Evolutionary conservation across 2,888 invertebrate species (phyloP).

Genomic region (Ypsolopha sequella): DNA sequence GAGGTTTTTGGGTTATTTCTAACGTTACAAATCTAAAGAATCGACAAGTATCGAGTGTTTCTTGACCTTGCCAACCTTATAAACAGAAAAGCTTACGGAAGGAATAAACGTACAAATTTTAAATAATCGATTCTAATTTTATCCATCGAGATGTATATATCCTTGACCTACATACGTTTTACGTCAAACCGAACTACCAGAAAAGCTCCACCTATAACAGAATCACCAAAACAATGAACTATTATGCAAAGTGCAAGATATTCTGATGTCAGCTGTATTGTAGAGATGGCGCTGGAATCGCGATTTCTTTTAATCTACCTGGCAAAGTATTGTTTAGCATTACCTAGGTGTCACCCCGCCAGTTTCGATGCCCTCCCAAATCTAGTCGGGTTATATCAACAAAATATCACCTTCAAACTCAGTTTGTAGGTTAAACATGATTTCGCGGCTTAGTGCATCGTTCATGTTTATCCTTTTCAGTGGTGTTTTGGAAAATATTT

Average conservation of each 20-base stretch:
- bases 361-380: conserved; percentile 13
- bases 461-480: conserved; percentile 27
- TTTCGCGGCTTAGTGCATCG: conserved; percentile 59
- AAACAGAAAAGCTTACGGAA: too few species aligned
- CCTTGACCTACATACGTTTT: background rate
- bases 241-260: too few species aligned
- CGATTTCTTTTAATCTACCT: conserved; percentile 30
- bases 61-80: background rate
- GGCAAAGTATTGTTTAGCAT: conserved; percentile 31
- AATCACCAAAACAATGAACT: too few species aligned
- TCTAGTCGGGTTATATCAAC: conserved; percentile 55
- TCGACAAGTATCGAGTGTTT: background rate
- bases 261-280: background rate
- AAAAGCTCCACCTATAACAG: too few species aligned
- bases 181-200: background rate
- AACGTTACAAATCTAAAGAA: too few species aligned
- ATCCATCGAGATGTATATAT: background rate
- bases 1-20: too few species aligned
- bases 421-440: conserved; percentile 69
- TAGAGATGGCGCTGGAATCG: conserved; percentile 48
- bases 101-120: too few species aligned
- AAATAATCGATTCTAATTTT: too few species aligned
- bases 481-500: conserved; percentile 1
- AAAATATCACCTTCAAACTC: conserved; percentile 70
- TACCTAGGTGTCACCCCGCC: conserved; percentile 17